These are phyloP conservation scores for Bombus superbus DNA, from an alignment of 1,140 invertebrate genomes.

Conservation along the genomic window DNA sequence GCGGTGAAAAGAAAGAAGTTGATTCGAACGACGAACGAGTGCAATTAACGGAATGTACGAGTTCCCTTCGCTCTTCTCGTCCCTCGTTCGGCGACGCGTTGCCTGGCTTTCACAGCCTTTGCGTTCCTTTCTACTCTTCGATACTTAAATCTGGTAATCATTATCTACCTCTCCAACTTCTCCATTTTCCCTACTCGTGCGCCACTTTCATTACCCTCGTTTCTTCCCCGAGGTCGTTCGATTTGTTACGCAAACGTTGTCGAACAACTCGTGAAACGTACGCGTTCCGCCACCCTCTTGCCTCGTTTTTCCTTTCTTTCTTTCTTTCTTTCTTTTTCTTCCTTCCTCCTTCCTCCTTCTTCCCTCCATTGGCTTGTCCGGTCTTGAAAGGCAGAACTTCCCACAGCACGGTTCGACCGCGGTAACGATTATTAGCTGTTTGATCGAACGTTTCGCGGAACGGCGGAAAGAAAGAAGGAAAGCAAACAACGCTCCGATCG, in stretches of 20 bases:
- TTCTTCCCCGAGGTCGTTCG: neutral
- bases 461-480: neutral
- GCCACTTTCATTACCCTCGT: slow-evolving; percentile 20
- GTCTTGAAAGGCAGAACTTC: too few relatives aligned
- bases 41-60: slow-evolving; percentile 57
- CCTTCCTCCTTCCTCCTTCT: neutral
- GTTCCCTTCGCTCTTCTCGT: neutral
- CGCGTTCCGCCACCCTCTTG: neutral
- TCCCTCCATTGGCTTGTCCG: neutral
- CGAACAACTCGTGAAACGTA: neutral
- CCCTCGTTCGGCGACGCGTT: neutral
- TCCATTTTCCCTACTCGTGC: neutral
- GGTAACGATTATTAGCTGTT: neutral
- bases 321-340: neutral
- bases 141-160: slow-evolving; percentile 31
- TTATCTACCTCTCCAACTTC: slow-evolving; percentile 17
- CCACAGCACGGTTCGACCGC: neutral
- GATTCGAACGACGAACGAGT: slow-evolving; percentile 52
- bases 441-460: neutral
- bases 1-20: slow-evolving; percentile 21
- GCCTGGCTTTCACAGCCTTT: neutral
- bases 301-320: neutral
- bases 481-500: neutral
- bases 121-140: neutral
- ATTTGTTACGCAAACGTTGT: slow-evolving; percentile 3